Conservation (phyloP, 2,888 invertebrate genomes). For the Phalera bucephala region DNA sequence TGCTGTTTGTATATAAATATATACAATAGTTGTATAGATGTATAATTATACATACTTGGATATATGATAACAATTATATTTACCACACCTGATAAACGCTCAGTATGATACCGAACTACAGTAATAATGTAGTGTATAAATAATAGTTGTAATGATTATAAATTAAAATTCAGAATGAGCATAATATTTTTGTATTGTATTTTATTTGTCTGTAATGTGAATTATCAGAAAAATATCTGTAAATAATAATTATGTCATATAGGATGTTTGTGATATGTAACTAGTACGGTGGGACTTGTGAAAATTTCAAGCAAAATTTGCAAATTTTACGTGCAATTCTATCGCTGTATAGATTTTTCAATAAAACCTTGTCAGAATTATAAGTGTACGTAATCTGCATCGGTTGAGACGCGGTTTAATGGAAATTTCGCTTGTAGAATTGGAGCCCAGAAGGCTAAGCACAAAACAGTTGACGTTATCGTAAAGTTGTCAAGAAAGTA, state of each 20-base stretch:
- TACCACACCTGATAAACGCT: constrained; percentile 81
- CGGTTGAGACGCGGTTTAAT: too few relatives aligned
- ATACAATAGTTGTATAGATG: constrained; percentile 52
- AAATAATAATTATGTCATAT: constrained; percentile 5
- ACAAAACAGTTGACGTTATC: too few relatives aligned
- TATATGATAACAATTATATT: constrained; percentile 66
- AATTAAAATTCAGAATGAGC: constrained; percentile 29
- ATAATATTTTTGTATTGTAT: constrained; percentile 43
- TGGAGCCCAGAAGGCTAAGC: too few relatives aligned
- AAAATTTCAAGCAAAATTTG: too few relatives aligned
- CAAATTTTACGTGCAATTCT: too few relatives aligned
- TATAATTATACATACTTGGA: constrained; percentile 36
- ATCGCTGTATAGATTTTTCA: too few relatives aligned
- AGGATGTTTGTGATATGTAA: constrained; percentile 6
- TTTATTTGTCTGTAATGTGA: constrained; percentile 15
- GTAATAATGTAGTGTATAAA: constrained; percentile 29
- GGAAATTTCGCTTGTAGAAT: too few relatives aligned
- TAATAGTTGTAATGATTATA: constrained; percentile 22
- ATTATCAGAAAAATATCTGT: constrained; percentile 17
- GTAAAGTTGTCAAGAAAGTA: too few relatives aligned
- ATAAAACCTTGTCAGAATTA: too few relatives aligned
- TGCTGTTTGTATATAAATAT: constrained; percentile 56
- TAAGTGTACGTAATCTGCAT: too few relatives aligned
- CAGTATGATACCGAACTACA: constrained; percentile 54
- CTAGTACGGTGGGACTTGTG: too few relatives aligned